Evolutionary conservation across 2,113 vertebrate species (phyloP), one percentile per base, ranked within the genome.

Genomic region (Thermophis baileyi): DNA sequence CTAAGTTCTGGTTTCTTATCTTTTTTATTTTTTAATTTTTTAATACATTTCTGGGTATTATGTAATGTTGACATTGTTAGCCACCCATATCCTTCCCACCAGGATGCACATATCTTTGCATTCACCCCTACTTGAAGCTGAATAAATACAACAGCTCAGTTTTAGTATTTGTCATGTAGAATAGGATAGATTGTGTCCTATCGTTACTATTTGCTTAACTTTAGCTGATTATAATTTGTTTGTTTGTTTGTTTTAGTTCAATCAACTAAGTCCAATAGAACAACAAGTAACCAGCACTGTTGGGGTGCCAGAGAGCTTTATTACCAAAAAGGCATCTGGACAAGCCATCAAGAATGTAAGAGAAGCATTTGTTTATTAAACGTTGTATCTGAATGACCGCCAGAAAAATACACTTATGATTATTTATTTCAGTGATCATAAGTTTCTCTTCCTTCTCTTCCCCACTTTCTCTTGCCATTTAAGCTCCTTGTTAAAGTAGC

Each of bases 291-390:
- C 97, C 0, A 94, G 98, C 1, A 94, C 97, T 69, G 95, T 99
- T n/a, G 99, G 99, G 3, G 98, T 99, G 1, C 97, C 98, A 0
- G 99, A 99, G 97, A 99, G 99, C 91, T 99, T 98, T 30, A 97
- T 99, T 60, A 98, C 97, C 0, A 98, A 98, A 92, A 99, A 99
- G 94, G 99, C 98, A 55, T 98, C 99, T 16, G 98, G 99, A 85
- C 99, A 99, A 97, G 98, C 97, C 22, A 96, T 99, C 93, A 99
- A 97, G 91, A 99, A 98, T 98, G 99, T 99, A 95, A 90, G 93
- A 14, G 95, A 53, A 93, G 90, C 35, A 57, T 90, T 90, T 46
- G 91, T 54, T n/a, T 90, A 27, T 4, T 6, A 74, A 44, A 40
- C 12, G 16, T 30, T 6, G 14, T 93, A 2, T 16, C 46, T 90